A percentile compares a stretch with the other conserved stretches of the same genome.
phyloP scores from a whole-genome alignment of 30 jellyfish, hydroid and myxozoan genomes.

The Sanderia malayensis region DNA sequence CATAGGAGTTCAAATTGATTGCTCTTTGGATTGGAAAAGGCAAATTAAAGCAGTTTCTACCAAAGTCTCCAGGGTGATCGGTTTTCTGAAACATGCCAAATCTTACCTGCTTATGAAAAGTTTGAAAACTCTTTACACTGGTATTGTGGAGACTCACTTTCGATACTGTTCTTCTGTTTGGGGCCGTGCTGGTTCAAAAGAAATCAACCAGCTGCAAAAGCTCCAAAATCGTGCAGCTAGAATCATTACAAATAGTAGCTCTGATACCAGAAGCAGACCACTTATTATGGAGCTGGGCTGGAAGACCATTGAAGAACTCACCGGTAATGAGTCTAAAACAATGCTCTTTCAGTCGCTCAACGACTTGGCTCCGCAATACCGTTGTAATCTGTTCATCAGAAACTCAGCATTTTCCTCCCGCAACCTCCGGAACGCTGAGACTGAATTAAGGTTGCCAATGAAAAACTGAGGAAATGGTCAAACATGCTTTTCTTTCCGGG shows the following conservation, averaged over 20 bases:
- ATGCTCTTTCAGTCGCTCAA: conserved; percentile 14
- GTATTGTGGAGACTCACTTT: conserved; percentile 50
- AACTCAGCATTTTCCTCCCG: neutral
- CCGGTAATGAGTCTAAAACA: neutral
- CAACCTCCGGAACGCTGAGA: conserved; percentile 2
- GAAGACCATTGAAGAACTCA: conserved; percentile 30
- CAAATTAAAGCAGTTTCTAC: no score
- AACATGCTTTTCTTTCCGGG: conserved; percentile 6
- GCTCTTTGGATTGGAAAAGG: conserved; percentile 32
- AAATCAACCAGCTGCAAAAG: conserved; percentile 31
- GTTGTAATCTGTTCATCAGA: neutral
- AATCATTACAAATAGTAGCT: conserved; percentile 28
- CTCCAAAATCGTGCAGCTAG: conserved; percentile 47
- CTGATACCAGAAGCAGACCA: conserved; percentile 43
- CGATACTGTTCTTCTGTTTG: conserved; percentile 42
- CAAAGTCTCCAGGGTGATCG: conserved; percentile 46
- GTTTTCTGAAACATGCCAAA: conserved; percentile 34
- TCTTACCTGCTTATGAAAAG: conserved; percentile 31
- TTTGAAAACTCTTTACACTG: conserved; percentile 37
- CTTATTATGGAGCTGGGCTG: conserved; percentile 27
- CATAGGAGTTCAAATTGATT: conserved; percentile 8
- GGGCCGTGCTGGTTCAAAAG: conserved; percentile 30
- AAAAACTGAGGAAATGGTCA: neutral
- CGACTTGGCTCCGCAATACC: conserved; percentile 31
- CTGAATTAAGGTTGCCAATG: conserved; percentile 4